These are phyloP conservation scores for Aythya baeri DNA, from an alignment of 2,113 vertebrate species.

Conservation along the genomic window DNA sequence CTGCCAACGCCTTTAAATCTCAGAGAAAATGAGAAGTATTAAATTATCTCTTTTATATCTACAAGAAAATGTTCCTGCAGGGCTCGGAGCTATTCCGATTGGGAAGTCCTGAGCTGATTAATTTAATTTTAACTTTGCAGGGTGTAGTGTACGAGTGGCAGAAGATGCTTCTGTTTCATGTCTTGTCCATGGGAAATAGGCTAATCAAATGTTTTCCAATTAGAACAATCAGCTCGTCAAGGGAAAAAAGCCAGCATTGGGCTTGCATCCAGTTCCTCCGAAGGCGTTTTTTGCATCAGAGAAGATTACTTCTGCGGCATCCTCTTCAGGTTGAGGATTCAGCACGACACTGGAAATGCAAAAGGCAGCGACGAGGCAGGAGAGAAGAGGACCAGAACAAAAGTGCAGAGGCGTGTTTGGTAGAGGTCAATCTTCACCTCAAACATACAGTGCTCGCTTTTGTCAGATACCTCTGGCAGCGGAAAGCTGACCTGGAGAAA, in stretches of 20 bases:
- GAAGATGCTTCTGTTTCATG: not conserved
- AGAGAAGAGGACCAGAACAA: not conserved
- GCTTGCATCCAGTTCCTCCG: slow-evolving; percentile 43
- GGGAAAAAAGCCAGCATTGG: slow-evolving; percentile 11
- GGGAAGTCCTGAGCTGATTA: not conserved
- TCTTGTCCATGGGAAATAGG: slow-evolving; percentile 18
- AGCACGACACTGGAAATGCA: not conserved
- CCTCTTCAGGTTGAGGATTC: not conserved
- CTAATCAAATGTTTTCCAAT: slow-evolving; percentile 54
- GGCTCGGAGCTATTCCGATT: not conserved
- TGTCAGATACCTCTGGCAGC: not conserved
- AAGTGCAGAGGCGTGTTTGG: not conserved
- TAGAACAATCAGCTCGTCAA: slow-evolving; percentile 27
- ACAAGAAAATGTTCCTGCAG: not conserved
- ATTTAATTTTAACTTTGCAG: not conserved
- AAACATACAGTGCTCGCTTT: not conserved
- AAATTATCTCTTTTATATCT: not conserved
- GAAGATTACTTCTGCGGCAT: not conserved
- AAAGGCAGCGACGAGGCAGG: not conserved
- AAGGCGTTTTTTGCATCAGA: slow-evolving; percentile 27
- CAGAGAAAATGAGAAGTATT: not conserved
- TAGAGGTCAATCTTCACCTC: not conserved
- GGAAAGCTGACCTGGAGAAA: slow-evolving; percentile 1
- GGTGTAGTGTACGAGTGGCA: not conserved
- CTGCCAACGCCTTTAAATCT: not conserved